Evolutionary conservation across 2,113 vertebrate genomes (phyloP), one percentile per base, ranked within the genome.

Genomic region (Peucedramus taeniatus): DNA sequence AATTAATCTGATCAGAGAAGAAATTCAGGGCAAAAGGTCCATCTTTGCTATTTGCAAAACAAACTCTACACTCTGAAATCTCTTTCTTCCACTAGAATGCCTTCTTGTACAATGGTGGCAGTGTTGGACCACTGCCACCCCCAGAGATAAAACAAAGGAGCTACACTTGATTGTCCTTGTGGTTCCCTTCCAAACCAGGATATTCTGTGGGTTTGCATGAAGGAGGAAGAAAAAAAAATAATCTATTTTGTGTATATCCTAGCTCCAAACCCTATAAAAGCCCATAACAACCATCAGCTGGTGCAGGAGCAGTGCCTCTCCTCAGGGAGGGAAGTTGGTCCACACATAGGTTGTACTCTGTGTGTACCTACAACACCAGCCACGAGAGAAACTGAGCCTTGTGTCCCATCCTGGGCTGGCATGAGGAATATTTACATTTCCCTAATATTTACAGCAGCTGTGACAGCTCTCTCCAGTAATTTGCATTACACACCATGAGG

Each of bases 401-500:
- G 11, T 10, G 10, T 24, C 13, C 50, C 47, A 44, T 14, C 37
- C 10, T 0, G 1, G 8, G 13, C 39, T 74, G 45, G 28, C 18
- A 56, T 24, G 12, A 49, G 37, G 21, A 51, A 39, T 24, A n/a
- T 35, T 59, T 37, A 49, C 31, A 54, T 35, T 18, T 30, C 35
- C 57, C n/a, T 57, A 44, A 9, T 30, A 63, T 21, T 31, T 31
- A 20, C 39, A 66, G 49, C 24, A 39, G 9, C n/a, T 53, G 3
- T 2, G 4, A 37, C 27, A 64, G 40, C 27, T 8, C 26, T 31
- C 35, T 33, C 7, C 27, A 28, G 6, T 26, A 28, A 53, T 56
- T 13, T n/a, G 49, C 18, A 33, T 23, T 30, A 30, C 6, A 42
- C 1, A 0, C 9, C 53, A 37, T 0, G 11, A 72, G 7, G 23